phyloP scores from a whole-genome alignment of 2,888 invertebrate genomes.

The Aelia acuminata region DNA sequence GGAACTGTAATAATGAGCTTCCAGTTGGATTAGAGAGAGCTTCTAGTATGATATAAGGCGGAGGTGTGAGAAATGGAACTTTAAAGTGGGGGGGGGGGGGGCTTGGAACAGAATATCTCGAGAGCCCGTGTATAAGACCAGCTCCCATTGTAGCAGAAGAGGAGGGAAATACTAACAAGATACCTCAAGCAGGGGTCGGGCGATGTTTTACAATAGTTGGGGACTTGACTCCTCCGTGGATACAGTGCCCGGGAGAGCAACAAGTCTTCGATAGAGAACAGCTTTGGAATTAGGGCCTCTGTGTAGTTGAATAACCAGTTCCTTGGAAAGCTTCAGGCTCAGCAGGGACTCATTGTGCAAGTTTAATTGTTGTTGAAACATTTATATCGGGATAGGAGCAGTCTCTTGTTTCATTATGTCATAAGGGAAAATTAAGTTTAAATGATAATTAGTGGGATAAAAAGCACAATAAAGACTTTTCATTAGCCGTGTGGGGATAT shows the following conservation, averaged over 20 bases:
- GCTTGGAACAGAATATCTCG: background rate
- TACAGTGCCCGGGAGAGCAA: background rate
- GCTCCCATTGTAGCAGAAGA: background rate
- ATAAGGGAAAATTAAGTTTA: no score
- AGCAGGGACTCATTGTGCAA: background rate
- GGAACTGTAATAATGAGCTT: constrained; percentile 7
- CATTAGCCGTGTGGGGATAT: no score
- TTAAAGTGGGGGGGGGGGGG: background rate
- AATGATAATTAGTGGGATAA: no score
- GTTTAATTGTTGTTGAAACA: background rate
- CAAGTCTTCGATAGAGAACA: constrained; percentile 1
- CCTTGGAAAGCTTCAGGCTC: background rate
- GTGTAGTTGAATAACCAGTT: background rate
- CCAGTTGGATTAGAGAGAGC: background rate
- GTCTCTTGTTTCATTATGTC: background rate
- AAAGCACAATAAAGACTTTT: no score
- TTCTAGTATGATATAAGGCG: background rate
- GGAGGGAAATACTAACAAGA: background rate
- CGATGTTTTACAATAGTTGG: background rate
- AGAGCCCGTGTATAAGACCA: background rate
- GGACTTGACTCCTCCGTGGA: background rate
- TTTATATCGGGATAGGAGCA: background rate
- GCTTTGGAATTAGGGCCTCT: background rate
- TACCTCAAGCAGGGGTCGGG: background rate
- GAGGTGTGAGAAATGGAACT: background rate